phyloP scores from a whole-genome alignment of 2,113 vertebrate species.

The Zapornia atra region DNA sequence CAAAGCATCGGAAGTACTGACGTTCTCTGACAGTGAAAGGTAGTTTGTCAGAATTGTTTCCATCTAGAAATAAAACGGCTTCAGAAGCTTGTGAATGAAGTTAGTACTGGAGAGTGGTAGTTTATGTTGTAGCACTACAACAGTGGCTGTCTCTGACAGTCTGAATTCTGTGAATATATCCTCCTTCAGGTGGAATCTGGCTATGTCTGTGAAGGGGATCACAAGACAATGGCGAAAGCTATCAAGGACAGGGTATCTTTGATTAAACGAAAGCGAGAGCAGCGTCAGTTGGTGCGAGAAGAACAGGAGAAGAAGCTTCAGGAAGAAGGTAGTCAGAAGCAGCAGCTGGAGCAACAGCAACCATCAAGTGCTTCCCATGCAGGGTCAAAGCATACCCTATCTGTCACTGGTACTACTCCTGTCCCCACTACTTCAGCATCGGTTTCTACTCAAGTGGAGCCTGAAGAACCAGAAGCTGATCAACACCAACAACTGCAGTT shows the following conservation, averaged over 20 bases:
- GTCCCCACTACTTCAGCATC: slow-evolving; percentile 72
- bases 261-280: slow-evolving; percentile 93
- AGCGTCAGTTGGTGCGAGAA: slow-evolving; percentile 91
- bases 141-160: not conserved
- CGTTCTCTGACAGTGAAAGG: not conserved
- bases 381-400: slow-evolving; percentile 68
- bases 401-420: slow-evolving; percentile 53
- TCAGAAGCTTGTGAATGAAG: not conserved
- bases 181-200: slow-evolving; percentile 92
- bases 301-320: slow-evolving; percentile 91
- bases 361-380: slow-evolving; percentile 69
- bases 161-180: slow-evolving; percentile 30
- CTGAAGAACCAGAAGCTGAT: slow-evolving; percentile 89
- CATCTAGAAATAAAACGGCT: not conserved
- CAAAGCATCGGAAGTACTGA: not conserved
- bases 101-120: not conserved
- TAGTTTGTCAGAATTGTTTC: not conserved
- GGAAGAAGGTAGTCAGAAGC: slow-evolving; percentile 81
- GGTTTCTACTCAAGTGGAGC: slow-evolving; percentile 83
- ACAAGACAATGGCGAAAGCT: slow-evolving; percentile 99
- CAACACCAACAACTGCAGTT: slow-evolving; percentile 89
- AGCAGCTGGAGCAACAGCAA: slow-evolving; percentile 77
- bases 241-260: slow-evolving; percentile 98
- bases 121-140: not conserved
- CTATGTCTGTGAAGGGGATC: slow-evolving; percentile 97